Conservation (phyloP, 2,797 vertebrate genomes). For the Mareca strepera region DNA sequence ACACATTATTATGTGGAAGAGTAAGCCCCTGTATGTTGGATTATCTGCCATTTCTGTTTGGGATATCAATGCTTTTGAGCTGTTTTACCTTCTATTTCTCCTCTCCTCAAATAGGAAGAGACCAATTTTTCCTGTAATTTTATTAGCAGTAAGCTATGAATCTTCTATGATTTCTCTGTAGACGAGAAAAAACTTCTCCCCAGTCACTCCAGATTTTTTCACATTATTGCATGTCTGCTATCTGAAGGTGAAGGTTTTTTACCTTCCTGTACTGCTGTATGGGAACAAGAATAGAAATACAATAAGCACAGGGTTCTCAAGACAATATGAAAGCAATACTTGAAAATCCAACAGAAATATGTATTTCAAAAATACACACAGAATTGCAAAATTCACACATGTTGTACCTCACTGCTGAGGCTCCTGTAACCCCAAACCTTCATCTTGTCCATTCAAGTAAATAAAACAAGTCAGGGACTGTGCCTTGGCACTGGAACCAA, state of each 20-base stretch:
- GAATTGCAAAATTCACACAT: not conserved
- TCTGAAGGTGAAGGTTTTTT: not conserved
- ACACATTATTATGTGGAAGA: not conserved
- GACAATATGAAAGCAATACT: not conserved
- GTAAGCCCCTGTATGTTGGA: not conserved
- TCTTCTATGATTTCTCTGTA: not conserved
- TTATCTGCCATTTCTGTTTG: not conserved
- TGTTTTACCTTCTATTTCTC: not conserved
- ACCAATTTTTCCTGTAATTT: not conserved
- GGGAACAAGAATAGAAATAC: not conserved
- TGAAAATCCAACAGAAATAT: not conserved
- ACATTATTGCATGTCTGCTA: not conserved
- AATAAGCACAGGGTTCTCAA: not conserved
- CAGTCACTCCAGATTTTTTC: not conserved
- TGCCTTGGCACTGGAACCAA: not conserved
- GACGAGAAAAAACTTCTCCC: not conserved
- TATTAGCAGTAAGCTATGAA: not conserved
- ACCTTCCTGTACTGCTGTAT: not conserved
- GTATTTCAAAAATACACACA: not conserved
- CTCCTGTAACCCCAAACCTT: not conserved
- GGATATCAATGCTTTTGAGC: not conserved
- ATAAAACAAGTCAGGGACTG: slow-evolving; percentile 4
- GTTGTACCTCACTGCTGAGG: not conserved
- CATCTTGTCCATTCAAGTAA: slow-evolving; percentile 15
- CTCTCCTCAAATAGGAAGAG: not conserved